phyloP scores from a whole-genome alignment of 1,140 invertebrate species.

The Gonatopus flavifemur region DNA sequence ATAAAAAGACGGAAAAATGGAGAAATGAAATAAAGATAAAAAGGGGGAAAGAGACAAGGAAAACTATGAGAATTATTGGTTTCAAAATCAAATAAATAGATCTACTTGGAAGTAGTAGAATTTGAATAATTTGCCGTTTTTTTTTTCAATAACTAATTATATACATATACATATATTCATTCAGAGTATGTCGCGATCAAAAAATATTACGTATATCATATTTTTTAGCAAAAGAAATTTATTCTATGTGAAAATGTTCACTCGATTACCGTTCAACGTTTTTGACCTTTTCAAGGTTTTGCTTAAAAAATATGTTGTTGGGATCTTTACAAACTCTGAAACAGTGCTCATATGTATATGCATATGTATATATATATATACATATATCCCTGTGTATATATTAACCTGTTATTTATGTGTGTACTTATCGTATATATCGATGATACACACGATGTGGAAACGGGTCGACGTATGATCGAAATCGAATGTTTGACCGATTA shows the following conservation, averaged over 20 bases:
- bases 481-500: not conserved
- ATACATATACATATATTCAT: no score
- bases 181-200: no score
- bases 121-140: no score
- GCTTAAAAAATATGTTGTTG: not conserved
- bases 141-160: no score
- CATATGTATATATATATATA: not conserved
- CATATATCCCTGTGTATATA: not conserved
- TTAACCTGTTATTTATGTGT: not conserved
- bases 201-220: no score
- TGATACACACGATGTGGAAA: no score
- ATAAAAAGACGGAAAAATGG: no score
- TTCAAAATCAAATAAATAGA: no score
- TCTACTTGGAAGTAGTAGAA: no score
- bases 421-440: not conserved
- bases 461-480: not conserved
- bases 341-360: not conserved
- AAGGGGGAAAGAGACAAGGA: no score
- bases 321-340: not conserved
- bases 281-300: not conserved
- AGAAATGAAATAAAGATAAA: no score
- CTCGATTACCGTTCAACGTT: slow-evolving; percentile 27
- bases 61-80: no score
- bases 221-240: slow-evolving; percentile 53
- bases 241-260: slow-evolving; percentile 50